Evolutionary conservation across 2,113 vertebrate species (phyloP).

Genomic region (Ardeotis arabs): DNA sequence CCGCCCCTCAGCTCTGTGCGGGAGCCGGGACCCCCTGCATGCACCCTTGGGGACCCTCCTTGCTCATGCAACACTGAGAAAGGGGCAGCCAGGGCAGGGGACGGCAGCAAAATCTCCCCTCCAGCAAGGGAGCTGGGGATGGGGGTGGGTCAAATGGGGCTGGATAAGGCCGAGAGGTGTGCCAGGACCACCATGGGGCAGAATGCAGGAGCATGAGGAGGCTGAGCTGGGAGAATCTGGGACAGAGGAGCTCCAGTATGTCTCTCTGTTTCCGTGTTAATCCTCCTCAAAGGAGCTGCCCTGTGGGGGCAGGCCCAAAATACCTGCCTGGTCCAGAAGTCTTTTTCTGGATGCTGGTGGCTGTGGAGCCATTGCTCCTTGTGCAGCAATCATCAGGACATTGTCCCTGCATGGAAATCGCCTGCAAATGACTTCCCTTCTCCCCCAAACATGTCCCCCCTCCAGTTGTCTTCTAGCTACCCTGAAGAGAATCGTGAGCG

Average conservation of each 20-base stretch:
- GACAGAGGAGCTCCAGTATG: not conserved
- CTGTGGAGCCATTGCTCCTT: rapidly evolving
- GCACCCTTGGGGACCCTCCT: not conserved
- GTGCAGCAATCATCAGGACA: not conserved
- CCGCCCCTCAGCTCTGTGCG: not conserved
- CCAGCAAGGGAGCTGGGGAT: not conserved
- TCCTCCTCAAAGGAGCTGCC: not conserved
- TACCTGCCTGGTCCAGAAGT: not conserved
- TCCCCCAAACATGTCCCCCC: not conserved
- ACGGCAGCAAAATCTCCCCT: not conserved
- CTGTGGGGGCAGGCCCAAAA: not conserved
- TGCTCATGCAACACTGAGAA: not conserved
- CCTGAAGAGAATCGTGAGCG: not conserved
- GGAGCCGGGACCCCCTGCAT: not conserved
- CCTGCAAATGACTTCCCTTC: not conserved
- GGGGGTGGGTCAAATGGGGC: not conserved
- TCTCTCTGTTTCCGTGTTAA: not conserved
- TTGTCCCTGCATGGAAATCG: not conserved
- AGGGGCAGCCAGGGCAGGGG: not conserved
- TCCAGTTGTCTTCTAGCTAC: conserved; percentile 53
- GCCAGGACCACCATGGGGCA: not conserved
- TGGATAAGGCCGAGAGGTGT: not conserved
- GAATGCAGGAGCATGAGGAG: not conserved
- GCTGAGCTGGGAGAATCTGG: not conserved
- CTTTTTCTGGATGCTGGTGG: not conserved